Evolutionary conservation across 2,888 invertebrate species (phyloP).

Genomic region (Sphaerophoria taeniata): DNA sequence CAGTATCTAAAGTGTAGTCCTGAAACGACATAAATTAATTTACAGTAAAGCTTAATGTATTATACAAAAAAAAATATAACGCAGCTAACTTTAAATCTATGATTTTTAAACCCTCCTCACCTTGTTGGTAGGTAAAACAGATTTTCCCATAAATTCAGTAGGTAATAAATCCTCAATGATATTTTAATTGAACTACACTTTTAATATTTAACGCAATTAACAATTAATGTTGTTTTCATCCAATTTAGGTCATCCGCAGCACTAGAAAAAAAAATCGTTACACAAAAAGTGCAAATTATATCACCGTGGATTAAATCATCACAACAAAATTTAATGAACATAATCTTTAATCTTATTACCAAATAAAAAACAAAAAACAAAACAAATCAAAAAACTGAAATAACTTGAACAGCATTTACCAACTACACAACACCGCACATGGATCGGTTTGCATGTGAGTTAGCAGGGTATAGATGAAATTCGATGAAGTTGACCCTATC

Average conservation of each 20-base stretch:
- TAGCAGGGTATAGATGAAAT: slow-evolving; percentile 56
- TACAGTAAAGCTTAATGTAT: too few relatives aligned
- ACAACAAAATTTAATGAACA: slow-evolving; percentile 30
- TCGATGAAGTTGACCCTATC: slow-evolving; percentile 35
- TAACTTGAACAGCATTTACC: slow-evolving; percentile 29
- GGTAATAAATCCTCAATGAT: slow-evolving; percentile 13
- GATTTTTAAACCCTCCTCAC: too few relatives aligned
- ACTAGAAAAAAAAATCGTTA: slow-evolving; percentile 34
- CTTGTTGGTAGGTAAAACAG: not conserved
- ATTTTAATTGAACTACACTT: slow-evolving; percentile 38
- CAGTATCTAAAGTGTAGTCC: too few relatives aligned
- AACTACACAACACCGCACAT: slow-evolving; percentile 35
- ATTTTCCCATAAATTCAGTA: not conserved
- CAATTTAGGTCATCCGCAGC: slow-evolving; percentile 57
- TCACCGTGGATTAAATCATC: slow-evolving; percentile 59
- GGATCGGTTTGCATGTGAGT: slow-evolving; percentile 63
- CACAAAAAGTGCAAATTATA: slow-evolving; percentile 47
- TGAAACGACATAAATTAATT: too few relatives aligned
- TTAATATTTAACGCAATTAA: slow-evolving; percentile 55
- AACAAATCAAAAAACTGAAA: not conserved
- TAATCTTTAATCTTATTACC: slow-evolving; percentile 19
- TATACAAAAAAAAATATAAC: too few relatives aligned
- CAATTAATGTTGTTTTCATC: slow-evolving; percentile 56
- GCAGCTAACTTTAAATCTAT: too few relatives aligned
- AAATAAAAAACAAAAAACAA: slow-evolving; percentile 4